Evolutionary conservation across 2,888 invertebrate genomes (phyloP).

Genomic region (Habrosyne pyritoides): DNA sequence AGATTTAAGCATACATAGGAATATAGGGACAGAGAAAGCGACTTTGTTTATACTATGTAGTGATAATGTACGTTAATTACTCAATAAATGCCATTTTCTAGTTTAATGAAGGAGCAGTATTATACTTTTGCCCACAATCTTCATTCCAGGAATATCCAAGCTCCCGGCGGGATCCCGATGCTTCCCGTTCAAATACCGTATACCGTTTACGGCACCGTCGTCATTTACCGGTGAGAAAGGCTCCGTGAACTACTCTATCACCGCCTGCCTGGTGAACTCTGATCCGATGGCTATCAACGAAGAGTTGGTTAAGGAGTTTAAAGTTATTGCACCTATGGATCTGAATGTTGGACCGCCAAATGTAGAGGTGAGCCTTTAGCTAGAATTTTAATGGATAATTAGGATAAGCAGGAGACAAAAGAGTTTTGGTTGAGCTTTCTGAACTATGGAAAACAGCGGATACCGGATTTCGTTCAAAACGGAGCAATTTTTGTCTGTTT

Average conservation of each 20-base stretch:
- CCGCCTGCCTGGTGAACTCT: conserved; percentile 41
- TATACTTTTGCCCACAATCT: neutral
- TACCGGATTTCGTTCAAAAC: too few relatives aligned
- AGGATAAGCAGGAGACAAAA: too few relatives aligned
- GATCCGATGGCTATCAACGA: conserved; percentile 31
- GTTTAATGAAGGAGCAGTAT: too few relatives aligned
- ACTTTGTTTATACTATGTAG: too few relatives aligned
- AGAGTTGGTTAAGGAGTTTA: conserved; percentile 39
- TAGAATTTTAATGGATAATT: neutral
- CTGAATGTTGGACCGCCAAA: conserved; percentile 48
- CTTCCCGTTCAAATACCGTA: conserved; percentile 54
- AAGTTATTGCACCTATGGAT: conserved; percentile 59
- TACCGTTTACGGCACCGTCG: conserved; percentile 59
- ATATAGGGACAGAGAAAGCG: too few relatives aligned
- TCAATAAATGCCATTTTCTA: too few relatives aligned
- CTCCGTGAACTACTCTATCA: conserved; percentile 43
- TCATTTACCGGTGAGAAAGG: conserved; percentile 52
- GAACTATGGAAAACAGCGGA: too few relatives aligned
- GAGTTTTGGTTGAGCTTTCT: too few relatives aligned
- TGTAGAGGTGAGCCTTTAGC: conserved; percentile 36
- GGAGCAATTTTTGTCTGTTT: too few relatives aligned
- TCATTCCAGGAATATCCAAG: conserved; percentile 37
- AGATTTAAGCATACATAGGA: too few relatives aligned
- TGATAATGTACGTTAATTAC: too few relatives aligned
- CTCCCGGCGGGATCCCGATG: conserved; percentile 46